Base-by-base conservation (phyloP, 2,888 invertebrate genomes). In the Agriopis leucophaearia region DNA sequence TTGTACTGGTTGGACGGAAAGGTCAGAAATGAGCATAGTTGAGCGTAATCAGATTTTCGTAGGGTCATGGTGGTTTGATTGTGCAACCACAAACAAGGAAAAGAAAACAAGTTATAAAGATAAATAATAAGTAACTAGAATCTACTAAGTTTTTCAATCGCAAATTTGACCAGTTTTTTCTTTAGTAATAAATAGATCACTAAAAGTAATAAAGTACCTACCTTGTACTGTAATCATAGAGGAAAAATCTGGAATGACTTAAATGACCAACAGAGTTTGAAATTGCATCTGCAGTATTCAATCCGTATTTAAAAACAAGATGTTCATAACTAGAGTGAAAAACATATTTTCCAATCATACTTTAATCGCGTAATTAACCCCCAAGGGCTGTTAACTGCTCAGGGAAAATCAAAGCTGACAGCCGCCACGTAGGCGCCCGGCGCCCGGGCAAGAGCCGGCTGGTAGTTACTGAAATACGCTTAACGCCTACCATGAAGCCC, bases 1-100 rank as follows among this genome's bases (percentile, higher is more conserved):
- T 78, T 75, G 74, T 70, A 72, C 69, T 68, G 66, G 63, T 27
- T 27, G 27, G 73, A 68, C 72, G 70, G 72, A 80, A 80, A 81
- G 80, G 80, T 80, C 81, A 79, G 57, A 65, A 27, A n/a, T 50
- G 48, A n/a, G 40, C 38, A 36, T 38, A 35, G 36, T 47, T 57
- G 35, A 61, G 54, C 47, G 51, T 60, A 65, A 60, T 55, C 47
- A 64, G 16, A 64, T 64, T 45, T 60, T 55, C 9, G 10, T 45
- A 16, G 66, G 66, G 66, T 66, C 66, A 66, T 52, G 66, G 66
- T 44, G 27, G n/a, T 55, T 62, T 35, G 45, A 64, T 62, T 66
- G 61, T 62, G 66, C 52, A 66, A 62, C 45, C 36, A 45, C 54
- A 60, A 50, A 66, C n/a, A 27, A 66, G 56, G 66, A 62, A 66